Evolutionary conservation across 2,888 invertebrate genomes (phyloP).

Genomic region (Camptogramma bilineatum): DNA sequence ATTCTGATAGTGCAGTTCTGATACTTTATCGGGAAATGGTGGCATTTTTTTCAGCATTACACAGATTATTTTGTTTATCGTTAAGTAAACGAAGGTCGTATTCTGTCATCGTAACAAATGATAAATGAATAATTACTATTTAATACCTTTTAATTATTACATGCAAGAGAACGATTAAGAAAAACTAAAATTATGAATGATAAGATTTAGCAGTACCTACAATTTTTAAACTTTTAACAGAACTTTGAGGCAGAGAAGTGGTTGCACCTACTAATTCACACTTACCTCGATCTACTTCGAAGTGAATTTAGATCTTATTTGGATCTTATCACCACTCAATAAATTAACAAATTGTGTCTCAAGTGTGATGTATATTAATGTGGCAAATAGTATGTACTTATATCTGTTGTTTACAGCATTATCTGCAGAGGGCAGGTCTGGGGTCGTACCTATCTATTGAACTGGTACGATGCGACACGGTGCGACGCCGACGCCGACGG

Average conservation of each 20-base stretch:
- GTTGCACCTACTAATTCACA: not conserved
- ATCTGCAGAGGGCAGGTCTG: slow-evolving; percentile 56
- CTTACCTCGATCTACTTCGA: not conserved
- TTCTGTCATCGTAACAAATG: slow-evolving; percentile 7
- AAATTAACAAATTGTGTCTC: slow-evolving; percentile 4
- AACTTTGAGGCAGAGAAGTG: not conserved
- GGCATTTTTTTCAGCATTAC: slow-evolving; percentile 29
- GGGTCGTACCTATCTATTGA: slow-evolving; percentile 58
- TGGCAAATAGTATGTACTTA: slow-evolving; percentile 15
- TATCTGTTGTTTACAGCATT: slow-evolving; percentile 45
- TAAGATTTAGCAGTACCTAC: too few relatives aligned
- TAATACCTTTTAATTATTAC: not conserved
- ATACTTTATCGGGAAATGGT: slow-evolving; percentile 49
- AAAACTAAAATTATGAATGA: not conserved
- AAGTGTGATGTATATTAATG: slow-evolving; percentile 11
- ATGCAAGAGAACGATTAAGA: not conserved
- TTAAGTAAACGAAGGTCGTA: slow-evolving; percentile 39
- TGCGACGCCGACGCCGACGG: slow-evolving; percentile 24
- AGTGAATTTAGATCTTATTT: not conserved
- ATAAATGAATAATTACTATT: not conserved
- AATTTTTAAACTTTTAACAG: not conserved
- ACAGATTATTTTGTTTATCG: slow-evolving; percentile 25
- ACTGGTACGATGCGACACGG: slow-evolving; percentile 32
- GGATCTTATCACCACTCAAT: slow-evolving; percentile 5
- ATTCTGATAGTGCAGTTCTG: slow-evolving; percentile 52